Evolutionary conservation across 2,797 vertebrate genomes (phyloP), one percentile per base, ranked within the genome.

Genomic region (Oreochromis mossambicus): DNA sequence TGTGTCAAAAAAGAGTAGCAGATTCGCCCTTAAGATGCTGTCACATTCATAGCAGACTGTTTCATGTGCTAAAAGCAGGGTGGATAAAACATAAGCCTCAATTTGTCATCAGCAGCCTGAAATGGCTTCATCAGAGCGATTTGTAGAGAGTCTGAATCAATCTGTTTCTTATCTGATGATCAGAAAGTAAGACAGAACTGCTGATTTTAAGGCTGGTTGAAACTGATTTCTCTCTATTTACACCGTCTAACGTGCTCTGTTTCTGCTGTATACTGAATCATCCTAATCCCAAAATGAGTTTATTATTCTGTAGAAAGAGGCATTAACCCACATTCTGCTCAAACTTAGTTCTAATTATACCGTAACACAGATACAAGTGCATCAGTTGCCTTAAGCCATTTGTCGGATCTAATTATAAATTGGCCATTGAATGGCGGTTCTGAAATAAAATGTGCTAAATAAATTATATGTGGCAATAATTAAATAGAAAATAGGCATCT

Each of bases 91-190:
- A 89, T 54, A 78, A 87, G 88, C 93, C 87, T 92, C 92, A 91
- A 88, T 92, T 94, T 95, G 92, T 95, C 93, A 91, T 81, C 52
- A 38, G 88, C 56, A 88, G 85, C 89, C 89, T 77, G 85, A 87
- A 88, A 91, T 87, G 38, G 86, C 88, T 90, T 87, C 56, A 81
- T 91, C 86, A 91, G 89, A 92, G 88, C 82, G 48, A 82, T 89
- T 87, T 84, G 88, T 87, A 89, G 73, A 86, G 84, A 43, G 79
- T 82, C 78, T 29, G 83, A 90, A 91, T 94, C 94, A 91, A 91
- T 94, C 92, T 84, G 77, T 86, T 87, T 54, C 86, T 94, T 90
- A 94, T 95, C 92, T 91, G 88, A 92, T 92, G 79, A 75, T 76
- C 87, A 76, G 86, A 87, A 88, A 78, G 70, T 87, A 79, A 79